Percentiles rank a stretch among this genome's conserved stretches.
These are phyloP conservation scores for Nibea albiflora DNA, from an alignment of 2,113 vertebrate species.

Conservation along the genomic window DNA sequence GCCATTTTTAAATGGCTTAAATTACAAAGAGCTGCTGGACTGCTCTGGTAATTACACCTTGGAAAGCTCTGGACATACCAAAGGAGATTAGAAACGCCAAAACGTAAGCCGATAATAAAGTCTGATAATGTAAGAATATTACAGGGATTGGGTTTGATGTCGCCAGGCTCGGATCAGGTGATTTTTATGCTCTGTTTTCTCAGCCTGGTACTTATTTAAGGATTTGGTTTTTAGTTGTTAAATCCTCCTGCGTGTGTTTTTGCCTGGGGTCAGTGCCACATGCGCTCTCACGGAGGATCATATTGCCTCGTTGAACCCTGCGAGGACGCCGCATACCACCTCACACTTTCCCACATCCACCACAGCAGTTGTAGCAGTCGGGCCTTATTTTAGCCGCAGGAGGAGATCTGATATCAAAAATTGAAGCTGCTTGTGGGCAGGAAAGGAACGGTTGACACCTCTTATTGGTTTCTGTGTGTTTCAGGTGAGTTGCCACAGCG, in stretches of 20 bases:
- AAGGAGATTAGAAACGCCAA: conserved; percentile 32
- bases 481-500: too few relatives aligned
- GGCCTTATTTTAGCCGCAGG: conserved; percentile 60
- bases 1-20: background rate
- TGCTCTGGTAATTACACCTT: background rate
- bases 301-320: conserved; percentile 31
- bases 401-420: background rate
- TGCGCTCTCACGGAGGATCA: conserved; percentile 34
- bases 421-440: background rate
- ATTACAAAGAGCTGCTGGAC: background rate
- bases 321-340: conserved; percentile 19
- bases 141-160: conserved; percentile 12
- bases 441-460: background rate
- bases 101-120: conserved; percentile 40
- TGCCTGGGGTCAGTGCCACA: background rate
- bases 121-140: conserved; percentile 28
- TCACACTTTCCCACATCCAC: conserved; percentile 55
- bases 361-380: conserved; percentile 73
- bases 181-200: background rate
- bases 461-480: background rate
- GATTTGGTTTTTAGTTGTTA: conserved; percentile 15
- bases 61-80: conserved; percentile 24
- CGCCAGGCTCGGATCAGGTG: conserved; percentile 37
- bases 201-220: conserved; percentile 10
- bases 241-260: conserved; percentile 5